Base-by-base conservation (phyloP, 2,113 vertebrate species). In the Empidonax alnorum region DNA sequence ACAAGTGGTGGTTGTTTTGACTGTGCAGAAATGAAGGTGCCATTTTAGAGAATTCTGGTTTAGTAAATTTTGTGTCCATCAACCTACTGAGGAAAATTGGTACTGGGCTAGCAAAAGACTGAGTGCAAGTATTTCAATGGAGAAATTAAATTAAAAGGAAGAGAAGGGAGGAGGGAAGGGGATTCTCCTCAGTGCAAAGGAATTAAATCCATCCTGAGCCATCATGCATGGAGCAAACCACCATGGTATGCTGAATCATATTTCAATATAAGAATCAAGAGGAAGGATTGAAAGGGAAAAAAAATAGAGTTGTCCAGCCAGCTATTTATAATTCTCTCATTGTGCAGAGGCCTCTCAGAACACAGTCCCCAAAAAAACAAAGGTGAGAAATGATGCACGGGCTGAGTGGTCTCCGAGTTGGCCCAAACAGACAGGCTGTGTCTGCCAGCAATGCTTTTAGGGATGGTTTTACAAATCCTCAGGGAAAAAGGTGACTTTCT, bases 361-460 rank as follows among this genome's bases (percentile, higher is more conserved):
- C 7, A 46, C 4, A 55, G 10, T 21, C 19, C 33, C 17, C 49
- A 84, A 75, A 58, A n/a, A 7, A 75, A 52, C 39, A 47, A 22
- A 68, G 46, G 72, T 89, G 56, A 95, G 49, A 63, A 83, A 50
- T n/a, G 44, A 84, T 53, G 30, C 49, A 33, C 46, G 22, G 47
- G 19, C 37, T 62, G 49, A 75, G 66, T 33, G 37, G 21, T 82
- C 56, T 71, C 63, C 28, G 47, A 28, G 41, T 4, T 62, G 46
- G 46, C 41, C 46, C 23, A 9, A 35, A 35, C 37, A 66, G 67
- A 37, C 30, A 74, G 27, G 12, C 35, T 73, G 20, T 23, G 5
- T 74, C 63, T 93, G 84, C 87, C 87, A 91, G 39, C 20, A 91
- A 24, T 74, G 72, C 55, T 94, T 95, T 95, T 73, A 94, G 79